Base-by-base conservation (phyloP, 1,140 invertebrate species). In the Drosophila mauritiana region DNA sequence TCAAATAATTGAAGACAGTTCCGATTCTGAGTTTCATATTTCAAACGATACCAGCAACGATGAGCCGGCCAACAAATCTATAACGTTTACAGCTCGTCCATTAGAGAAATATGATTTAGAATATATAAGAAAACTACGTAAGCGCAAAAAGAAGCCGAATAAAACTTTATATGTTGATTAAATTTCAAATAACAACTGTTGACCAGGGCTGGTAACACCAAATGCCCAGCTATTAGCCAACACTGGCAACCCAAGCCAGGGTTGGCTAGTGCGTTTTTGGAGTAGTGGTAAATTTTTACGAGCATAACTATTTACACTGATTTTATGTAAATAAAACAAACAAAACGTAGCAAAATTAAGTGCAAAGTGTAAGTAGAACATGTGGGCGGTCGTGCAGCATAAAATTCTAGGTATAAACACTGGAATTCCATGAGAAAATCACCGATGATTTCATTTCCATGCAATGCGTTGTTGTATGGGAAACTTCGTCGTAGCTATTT, bases 291-390 rank as follows among this genome's bases (percentile, higher is more conserved):
- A 89, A 80, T 84, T 84, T 88, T 89, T 84, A 80, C 77, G 53
- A 42, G 69, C 69, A 88, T 57, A 77, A 78, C 64, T 89, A 89
- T 89, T 84, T 78, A 78, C 88, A 80, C 76, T 59, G 79, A 83
- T 88, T 88, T 88, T 79, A 80, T 88, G 76, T 83, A 89, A 83
- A 88, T 88, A 89, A 83, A 80, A 73, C 67, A 80, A 86, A 77
- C 57, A 69, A 73, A 67, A 62, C 63, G 25, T 89, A 89, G 80
- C 52, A 81, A 83, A 83, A 68, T 49, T 64, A 83, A 76, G 77
- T 68, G 54, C 68, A 79, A 86, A 88, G 67, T 88, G 84, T 88
- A 84, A 89, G 84, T 88, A 68, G 70, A 20, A 48, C 27, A 36
- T 56, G 34, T 12, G 10, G 49, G n/a, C 11, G 15, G 15, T 5